These are phyloP conservation scores for Nomada fucata DNA, from an alignment of 2,888 invertebrate genomes.

Conservation along the genomic window DNA sequence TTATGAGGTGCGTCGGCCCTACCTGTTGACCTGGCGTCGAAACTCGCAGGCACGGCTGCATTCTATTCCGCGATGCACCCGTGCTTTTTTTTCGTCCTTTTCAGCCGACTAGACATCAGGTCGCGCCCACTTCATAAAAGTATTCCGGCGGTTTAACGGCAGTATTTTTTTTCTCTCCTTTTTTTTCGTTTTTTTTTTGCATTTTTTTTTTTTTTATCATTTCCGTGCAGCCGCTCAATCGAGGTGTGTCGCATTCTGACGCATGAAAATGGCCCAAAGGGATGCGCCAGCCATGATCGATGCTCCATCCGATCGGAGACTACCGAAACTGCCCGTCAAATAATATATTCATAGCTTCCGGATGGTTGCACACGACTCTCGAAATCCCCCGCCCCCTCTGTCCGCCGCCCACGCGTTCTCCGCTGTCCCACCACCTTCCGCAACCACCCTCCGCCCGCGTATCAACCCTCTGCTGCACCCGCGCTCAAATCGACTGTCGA, in stretches of 20 bases:
- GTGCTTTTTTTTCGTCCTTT: not conserved
- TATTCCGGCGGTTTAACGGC: conserved; percentile 41
- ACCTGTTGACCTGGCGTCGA: conserved; percentile 23
- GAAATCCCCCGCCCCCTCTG: conserved; percentile 59
- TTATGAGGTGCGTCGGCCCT: not conserved
- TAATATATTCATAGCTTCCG: conserved; percentile 84
- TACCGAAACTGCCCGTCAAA: conserved; percentile 83
- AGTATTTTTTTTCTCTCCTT: conserved; percentile 33
- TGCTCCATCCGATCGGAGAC: conserved; percentile 83
- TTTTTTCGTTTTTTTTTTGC: no score
- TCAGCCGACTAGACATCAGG: conserved; percentile 14
- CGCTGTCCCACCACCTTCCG: conserved; percentile 3
- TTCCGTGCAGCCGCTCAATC: conserved; percentile 62
- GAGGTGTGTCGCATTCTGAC: conserved; percentile 80
- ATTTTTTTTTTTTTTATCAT: conserved; percentile 5
- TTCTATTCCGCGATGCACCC: not conserved
- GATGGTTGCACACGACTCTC: conserved; percentile 82
- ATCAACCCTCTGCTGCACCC: conserved; percentile 59
- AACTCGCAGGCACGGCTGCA: conserved; percentile 3
- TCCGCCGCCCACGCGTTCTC: conserved; percentile 35
- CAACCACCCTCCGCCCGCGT: conserved; percentile 15
- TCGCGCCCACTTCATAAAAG: conserved; percentile 13
- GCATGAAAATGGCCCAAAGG: conserved; percentile 84
- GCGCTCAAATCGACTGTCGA: conserved; percentile 71
- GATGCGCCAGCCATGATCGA: conserved; percentile 82